Conservation (phyloP, 2,888 invertebrate species). For the Hemistola chrysoprasaria region DNA sequence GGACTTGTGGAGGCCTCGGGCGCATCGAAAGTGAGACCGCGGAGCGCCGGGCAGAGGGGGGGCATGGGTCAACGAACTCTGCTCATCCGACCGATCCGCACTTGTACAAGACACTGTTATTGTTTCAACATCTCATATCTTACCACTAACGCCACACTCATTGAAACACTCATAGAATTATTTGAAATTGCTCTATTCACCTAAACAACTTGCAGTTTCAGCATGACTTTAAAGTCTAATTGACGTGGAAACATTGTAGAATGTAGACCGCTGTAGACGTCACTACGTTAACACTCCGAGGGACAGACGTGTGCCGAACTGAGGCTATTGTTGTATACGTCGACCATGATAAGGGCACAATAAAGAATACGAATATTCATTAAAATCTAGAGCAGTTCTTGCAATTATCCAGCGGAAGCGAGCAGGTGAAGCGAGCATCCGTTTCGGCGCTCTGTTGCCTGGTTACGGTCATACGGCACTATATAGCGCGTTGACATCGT, state of each 20-base stretch:
- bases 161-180: conserved; percentile 35
- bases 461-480: conserved; percentile 31
- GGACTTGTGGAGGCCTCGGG: conserved; percentile 67
- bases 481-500: conserved; percentile 42
- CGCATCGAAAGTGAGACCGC: conserved; percentile 77
- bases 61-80: conserved; percentile 65
- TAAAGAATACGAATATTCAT: conserved; percentile 25
- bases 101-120: conserved; percentile 73
- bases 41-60: conserved; percentile 44
- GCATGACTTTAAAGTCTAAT: neutral
- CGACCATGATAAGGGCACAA: conserved; percentile 8
- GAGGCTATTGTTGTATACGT: conserved; percentile 5
- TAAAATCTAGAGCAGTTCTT: conserved; percentile 45
- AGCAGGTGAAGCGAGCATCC: conserved; percentile 74
- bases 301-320: conserved; percentile 6
- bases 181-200: conserved; percentile 7
- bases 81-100: conserved; percentile 77
- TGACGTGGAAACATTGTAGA: conserved; percentile 2
- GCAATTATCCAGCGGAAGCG: conserved; percentile 71
- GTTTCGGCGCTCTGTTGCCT: conserved; percentile 47
- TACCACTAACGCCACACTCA: conserved; percentile 35
- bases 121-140: conserved; percentile 66
- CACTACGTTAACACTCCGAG: conserved; percentile 1
- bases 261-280: neutral
- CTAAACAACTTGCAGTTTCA: conserved; percentile 8